Evolutionary conservation across 2,113 vertebrate genomes (phyloP).

Genomic region (Terrapene triunguis): DNA sequence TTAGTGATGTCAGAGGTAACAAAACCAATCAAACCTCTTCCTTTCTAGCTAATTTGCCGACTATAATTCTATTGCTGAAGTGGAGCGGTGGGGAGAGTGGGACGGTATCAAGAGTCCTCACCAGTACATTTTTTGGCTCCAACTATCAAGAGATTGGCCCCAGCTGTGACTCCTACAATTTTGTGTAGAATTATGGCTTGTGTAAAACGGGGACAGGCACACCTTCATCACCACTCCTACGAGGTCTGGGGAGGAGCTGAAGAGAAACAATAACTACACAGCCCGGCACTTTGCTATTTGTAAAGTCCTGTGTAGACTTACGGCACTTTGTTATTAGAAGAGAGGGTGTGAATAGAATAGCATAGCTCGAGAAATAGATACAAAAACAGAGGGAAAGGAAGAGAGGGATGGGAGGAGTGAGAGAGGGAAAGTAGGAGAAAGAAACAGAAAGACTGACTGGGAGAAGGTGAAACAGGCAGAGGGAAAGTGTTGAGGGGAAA

Average conservation of each 20-base stretch:
- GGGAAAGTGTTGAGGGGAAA: not conserved
- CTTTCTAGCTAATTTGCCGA: not conserved
- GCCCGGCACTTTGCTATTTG: too few relatives aligned
- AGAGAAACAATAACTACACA: not conserved
- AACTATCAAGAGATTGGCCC: not conserved
- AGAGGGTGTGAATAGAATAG: too few relatives aligned
- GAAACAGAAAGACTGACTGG: not conserved
- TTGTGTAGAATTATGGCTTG: not conserved
- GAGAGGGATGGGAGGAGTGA: too few relatives aligned
- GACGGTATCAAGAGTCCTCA: not conserved
- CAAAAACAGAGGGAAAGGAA: too few relatives aligned
- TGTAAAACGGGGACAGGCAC: not conserved
- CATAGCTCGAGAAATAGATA: too few relatives aligned
- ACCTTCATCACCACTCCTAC: not conserved
- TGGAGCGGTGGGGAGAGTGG: not conserved
- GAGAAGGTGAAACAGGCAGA: not conserved
- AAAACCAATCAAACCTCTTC: not conserved
- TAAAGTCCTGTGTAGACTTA: too few relatives aligned
- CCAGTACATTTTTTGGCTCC: not conserved
- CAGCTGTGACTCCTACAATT: not conserved
- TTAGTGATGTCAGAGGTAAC: not conserved
- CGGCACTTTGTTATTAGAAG: too few relatives aligned
- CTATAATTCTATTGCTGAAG: not conserved
- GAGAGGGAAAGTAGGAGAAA: not conserved
- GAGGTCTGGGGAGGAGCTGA: not conserved